phyloP scores from a whole-genome alignment of 2,797 vertebrate genomes.

The Steatocranus sp. region DNA sequence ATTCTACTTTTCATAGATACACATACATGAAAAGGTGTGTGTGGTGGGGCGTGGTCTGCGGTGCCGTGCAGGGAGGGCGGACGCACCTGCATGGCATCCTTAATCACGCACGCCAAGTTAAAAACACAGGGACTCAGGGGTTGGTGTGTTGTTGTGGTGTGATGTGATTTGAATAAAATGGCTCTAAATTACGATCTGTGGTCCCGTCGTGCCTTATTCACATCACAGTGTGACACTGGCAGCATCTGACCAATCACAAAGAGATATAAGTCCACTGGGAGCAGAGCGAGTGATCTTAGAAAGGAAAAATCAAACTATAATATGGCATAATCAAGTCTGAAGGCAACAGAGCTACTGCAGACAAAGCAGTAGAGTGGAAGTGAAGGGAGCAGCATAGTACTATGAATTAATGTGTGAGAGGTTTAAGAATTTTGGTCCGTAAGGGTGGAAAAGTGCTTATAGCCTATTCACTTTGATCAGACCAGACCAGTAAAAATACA shows the following conservation, averaged over 20 bases:
- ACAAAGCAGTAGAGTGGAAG: neutral
- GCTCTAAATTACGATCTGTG: no score
- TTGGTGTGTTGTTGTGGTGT: no score
- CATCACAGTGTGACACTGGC: neutral
- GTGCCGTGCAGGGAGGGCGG: no score
- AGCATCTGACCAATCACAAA: neutral
- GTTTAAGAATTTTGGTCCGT: neutral
- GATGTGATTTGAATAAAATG: no score
- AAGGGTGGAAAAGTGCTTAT: neutral
- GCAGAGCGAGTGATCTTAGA: neutral
- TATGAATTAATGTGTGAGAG: neutral
- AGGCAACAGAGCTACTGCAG: neutral
- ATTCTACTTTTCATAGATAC: neutral
- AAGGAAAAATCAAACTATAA: neutral
- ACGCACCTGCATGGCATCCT: no score
- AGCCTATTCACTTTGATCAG: neutral
- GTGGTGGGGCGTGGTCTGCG: no score
- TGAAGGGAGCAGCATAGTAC: neutral
- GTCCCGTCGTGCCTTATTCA: no score
- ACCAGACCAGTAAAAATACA: neutral
- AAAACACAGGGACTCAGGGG: no score
- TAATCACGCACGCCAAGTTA: no score
- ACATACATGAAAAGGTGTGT: neutral
- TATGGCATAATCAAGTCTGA: neutral
- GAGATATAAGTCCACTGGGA: neutral